phyloP scores from a whole-genome alignment of 2,888 invertebrate genomes.

The Onchidella celtica region DNA sequence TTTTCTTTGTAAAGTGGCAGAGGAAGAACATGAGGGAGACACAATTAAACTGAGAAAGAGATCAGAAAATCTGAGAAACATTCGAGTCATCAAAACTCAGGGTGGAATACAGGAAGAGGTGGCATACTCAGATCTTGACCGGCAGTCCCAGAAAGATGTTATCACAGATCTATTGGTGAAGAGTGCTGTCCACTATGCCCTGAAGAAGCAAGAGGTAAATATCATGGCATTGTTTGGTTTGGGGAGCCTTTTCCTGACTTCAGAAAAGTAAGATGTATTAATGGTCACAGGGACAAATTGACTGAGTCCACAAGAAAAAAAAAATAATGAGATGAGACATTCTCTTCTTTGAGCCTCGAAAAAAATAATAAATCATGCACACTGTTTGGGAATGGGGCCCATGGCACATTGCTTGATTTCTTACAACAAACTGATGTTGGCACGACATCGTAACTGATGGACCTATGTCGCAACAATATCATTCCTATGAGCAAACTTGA shows the following conservation, averaged over 20 bases:
- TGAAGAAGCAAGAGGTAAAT: slow-evolving; percentile 76
- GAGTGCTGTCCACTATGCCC: slow-evolving; percentile 78
- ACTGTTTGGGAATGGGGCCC: too few species aligned
- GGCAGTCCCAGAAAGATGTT: slow-evolving; percentile 74
- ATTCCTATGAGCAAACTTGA: too few species aligned
- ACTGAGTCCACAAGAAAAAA: too few species aligned
- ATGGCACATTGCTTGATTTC: too few species aligned
- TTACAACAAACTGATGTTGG: too few species aligned
- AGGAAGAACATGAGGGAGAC: slow-evolving; percentile 20
- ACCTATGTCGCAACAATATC: too few species aligned
- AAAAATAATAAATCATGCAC: too few species aligned
- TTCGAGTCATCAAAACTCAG: slow-evolving; percentile 66
- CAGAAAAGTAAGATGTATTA: neutral
- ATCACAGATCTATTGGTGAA: slow-evolving; percentile 79
- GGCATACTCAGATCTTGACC: slow-evolving; percentile 72
- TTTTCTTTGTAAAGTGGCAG: slow-evolving; percentile 17
- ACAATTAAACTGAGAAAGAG: slow-evolving; percentile 25
- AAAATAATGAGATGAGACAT: too few species aligned
- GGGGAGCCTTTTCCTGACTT: neutral
- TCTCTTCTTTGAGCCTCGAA: too few species aligned
- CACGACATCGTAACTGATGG: too few species aligned
- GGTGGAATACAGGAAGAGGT: slow-evolving; percentile 69
- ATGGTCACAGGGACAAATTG: too few species aligned
- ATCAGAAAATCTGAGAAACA: slow-evolving; percentile 55
- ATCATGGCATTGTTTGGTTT: too few species aligned